Conservation (phyloP, 2,888 invertebrate genomes). For the Pristionchus mayeri region DNA sequence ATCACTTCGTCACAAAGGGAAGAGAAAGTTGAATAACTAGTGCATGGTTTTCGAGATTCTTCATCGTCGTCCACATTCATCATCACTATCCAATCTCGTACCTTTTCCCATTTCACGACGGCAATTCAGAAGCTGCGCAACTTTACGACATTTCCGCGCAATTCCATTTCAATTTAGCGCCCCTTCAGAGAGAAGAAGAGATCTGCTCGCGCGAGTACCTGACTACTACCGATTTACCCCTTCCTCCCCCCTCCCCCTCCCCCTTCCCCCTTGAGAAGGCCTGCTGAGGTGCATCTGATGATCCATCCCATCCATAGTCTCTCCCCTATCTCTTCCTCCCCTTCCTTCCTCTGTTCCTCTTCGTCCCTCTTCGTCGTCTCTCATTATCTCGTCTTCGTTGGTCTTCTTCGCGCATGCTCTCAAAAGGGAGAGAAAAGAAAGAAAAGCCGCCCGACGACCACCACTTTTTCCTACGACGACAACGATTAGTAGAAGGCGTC, state of each 20-base stretch:
- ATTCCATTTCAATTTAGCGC: constrained; percentile 31
- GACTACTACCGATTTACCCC: neutral
- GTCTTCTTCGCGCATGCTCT: constrained; percentile 3
- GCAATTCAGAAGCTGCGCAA: constrained; percentile 16
- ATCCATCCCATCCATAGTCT: no score
- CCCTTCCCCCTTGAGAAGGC: neutral
- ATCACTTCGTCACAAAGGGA: constrained; percentile 26
- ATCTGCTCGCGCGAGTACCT: neutral
- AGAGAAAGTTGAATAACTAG: neutral
- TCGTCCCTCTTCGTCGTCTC: neutral
- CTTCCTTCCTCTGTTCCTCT: neutral
- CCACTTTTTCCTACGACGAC: constrained; percentile 29
- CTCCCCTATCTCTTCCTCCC: neutral
- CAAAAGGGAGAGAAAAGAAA: neutral
- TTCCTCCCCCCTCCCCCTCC: neutral
- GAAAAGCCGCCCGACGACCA: constrained; percentile 13
- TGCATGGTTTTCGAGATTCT: neutral
- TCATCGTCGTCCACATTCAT: neutral
- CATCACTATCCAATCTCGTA: neutral
- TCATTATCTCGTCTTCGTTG: constrained; percentile 11
- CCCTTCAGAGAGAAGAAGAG: neutral
- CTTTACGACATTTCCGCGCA: constrained; percentile 41
- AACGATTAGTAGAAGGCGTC: constrained; percentile 31
- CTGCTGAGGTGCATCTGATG: no score
- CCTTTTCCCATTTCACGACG: neutral